Percentiles rank a stretch among this genome's conserved stretches.
Conservation (phyloP, 2,797 vertebrate species). For the Pipistrellus nathusii region DNA sequence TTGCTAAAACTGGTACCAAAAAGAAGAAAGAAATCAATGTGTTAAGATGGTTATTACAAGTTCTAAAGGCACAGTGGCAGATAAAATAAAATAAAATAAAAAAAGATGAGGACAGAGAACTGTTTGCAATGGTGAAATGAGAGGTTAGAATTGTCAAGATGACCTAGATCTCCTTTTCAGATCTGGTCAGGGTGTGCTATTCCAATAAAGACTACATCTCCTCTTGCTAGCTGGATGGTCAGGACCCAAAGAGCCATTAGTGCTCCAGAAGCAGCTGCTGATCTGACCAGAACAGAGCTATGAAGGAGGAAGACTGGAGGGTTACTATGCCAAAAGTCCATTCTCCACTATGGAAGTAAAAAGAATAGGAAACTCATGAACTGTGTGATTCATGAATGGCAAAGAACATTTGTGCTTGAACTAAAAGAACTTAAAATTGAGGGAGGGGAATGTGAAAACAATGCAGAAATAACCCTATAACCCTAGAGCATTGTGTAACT, state of each 20-base stretch:
- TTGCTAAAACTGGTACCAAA: slow-evolving; percentile 52
- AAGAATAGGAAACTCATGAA: slow-evolving; percentile 69
- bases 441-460: slow-evolving; percentile 49
- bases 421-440: slow-evolving; percentile 70
- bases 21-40: slow-evolving; percentile 20
- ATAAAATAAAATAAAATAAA: neutral
- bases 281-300: neutral
- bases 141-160: neutral
- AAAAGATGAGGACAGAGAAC: neutral
- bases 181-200: neutral
- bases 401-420: slow-evolving; percentile 53
- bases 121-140: neutral
- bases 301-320: neutral
- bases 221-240: neutral
- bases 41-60: slow-evolving; percentile 5
- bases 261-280: neutral
- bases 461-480: slow-evolving; percentile 19
- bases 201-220: neutral
- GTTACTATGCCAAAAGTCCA: slow-evolving; percentile 71
- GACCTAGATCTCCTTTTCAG: neutral
- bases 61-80: neutral
- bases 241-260: slow-evolving; percentile 18
- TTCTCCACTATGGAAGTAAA: slow-evolving; percentile 56
- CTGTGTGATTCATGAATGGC: slow-evolving; percentile 75
- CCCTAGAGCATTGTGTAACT: slow-evolving; percentile 16